Evolutionary conservation across 2,797 vertebrate genomes (phyloP).

Genomic region (Hoplostethus atlanticus): DNA sequence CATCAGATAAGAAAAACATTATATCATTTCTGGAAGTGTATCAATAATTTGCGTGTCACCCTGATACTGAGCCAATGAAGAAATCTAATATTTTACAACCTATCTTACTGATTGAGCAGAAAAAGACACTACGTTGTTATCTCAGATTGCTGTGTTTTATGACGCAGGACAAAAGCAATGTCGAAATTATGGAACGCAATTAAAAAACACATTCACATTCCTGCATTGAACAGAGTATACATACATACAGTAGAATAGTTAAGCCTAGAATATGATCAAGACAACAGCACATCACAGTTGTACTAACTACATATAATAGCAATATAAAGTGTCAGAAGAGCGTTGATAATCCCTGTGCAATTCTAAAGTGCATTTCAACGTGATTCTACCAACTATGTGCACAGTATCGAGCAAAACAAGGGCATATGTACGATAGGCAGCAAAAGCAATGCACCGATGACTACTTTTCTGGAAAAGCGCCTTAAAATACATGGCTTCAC

Average conservation of each 20-base stretch:
- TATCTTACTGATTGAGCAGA: neutral
- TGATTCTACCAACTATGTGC: slow-evolving; percentile 31
- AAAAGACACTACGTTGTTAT: neutral
- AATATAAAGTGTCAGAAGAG: slow-evolving; percentile 50
- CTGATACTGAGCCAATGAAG: neutral
- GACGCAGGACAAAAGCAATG: slow-evolving; percentile 38
- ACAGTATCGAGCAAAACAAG: slow-evolving; percentile 23
- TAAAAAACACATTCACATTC: slow-evolving; percentile 22
- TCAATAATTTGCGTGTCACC: neutral
- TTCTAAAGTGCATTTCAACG: slow-evolving; percentile 72
- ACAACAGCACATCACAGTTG: slow-evolving; percentile 25
- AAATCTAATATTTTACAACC: slow-evolving; percentile 9
- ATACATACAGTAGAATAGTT: slow-evolving; percentile 40
- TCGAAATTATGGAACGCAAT: slow-evolving; percentile 31
- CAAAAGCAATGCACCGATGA: slow-evolving; percentile 26
- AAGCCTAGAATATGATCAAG: slow-evolving; percentile 1
- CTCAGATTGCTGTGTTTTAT: slow-evolving; percentile 65
- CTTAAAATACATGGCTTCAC: slow-evolving; percentile 22
- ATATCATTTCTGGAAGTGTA: neutral
- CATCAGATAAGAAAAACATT: neutral
- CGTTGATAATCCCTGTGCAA: slow-evolving; percentile 33
- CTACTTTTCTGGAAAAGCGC: slow-evolving; percentile 36
- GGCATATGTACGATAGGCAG: slow-evolving; percentile 23
- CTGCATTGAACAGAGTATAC: slow-evolving; percentile 7
- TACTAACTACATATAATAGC: slow-evolving; percentile 22